Evolutionary conservation across 1,140 invertebrate species (phyloP).

Genomic region (Oedothorax gibbosus): DNA sequence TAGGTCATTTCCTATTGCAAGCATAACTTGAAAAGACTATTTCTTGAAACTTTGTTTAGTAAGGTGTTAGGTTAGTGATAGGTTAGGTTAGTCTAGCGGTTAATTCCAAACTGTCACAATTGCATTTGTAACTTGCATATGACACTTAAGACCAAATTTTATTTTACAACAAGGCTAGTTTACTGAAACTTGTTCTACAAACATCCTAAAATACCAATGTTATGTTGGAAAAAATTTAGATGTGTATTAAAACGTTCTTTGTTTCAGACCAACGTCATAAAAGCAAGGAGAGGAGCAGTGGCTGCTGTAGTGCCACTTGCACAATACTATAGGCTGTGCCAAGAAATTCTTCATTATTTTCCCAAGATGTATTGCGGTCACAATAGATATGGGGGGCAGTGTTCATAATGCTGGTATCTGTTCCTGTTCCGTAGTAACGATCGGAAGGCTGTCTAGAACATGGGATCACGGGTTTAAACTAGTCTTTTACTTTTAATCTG

Average conservation of each 20-base stretch:
- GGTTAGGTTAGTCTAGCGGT: too few species aligned
- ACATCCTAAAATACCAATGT: too few species aligned
- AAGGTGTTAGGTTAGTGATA: too few species aligned
- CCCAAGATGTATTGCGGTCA: conserved; percentile 38
- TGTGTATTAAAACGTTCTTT: background rate
- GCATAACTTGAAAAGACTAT: too few species aligned
- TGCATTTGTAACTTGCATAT: too few species aligned
- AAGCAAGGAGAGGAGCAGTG: conserved; percentile 59
- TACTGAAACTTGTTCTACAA: too few species aligned
- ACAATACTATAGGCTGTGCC: conserved; percentile 57
- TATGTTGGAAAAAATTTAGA: too few species aligned
- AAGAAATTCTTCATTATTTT: conserved; percentile 44
- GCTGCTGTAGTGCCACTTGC: conserved; percentile 53
- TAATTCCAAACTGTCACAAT: too few species aligned
- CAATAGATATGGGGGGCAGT: conserved; percentile 35
- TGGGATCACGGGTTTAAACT: conserved; percentile 53
- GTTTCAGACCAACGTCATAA: conserved; percentile 58
- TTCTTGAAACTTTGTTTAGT: too few species aligned
- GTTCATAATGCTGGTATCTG: conserved; percentile 42
- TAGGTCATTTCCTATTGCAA: too few species aligned
- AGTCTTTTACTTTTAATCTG: conserved; percentile 39
- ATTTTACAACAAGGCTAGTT: too few species aligned
- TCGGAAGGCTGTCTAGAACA: conserved; percentile 38
- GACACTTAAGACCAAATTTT: too few species aligned
- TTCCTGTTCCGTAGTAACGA: conserved; percentile 25